Conservation (phyloP, 2,888 invertebrate genomes). For the Hesperia comma region DNA sequence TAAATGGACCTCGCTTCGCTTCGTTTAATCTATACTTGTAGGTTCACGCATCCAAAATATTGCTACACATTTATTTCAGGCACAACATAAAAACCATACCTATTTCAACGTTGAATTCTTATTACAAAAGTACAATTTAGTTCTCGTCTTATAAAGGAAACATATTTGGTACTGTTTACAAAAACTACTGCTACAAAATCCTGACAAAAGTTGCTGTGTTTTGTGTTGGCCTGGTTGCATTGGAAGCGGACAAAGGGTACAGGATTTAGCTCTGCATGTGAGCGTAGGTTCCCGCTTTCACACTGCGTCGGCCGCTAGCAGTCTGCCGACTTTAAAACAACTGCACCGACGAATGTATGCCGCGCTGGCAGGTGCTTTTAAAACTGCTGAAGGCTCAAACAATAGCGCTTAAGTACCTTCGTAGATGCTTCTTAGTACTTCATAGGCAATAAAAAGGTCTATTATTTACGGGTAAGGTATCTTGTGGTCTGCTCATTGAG, state of each 20-base stretch:
- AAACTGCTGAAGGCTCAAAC: constrained; percentile 14
- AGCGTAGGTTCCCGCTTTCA: constrained; percentile 22
- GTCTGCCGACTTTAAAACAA: constrained; percentile 30
- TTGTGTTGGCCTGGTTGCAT: constrained; percentile 26
- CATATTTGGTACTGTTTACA: neutral
- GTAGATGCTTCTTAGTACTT: neutral
- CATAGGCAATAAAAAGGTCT: neutral
- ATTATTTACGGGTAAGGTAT: too few relatives aligned
- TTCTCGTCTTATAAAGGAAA: neutral
- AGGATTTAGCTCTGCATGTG: constrained; percentile 23
- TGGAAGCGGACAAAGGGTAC: constrained; percentile 27
- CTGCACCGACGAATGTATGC: constrained; percentile 24
- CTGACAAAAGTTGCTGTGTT: constrained; percentile 8
- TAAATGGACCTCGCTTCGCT: too few relatives aligned
- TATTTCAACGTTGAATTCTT: neutral
- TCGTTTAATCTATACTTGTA: too few relatives aligned
- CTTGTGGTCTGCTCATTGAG: too few relatives aligned
- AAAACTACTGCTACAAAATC: constrained; percentile 13
- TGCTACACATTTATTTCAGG: too few relatives aligned
- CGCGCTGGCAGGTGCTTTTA: constrained; percentile 25
- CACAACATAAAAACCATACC: too few relatives aligned
- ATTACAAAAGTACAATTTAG: neutral
- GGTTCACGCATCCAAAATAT: too few relatives aligned
- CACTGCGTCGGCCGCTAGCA: constrained; percentile 18
- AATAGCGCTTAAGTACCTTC: neutral